Base-by-base conservation (phyloP, 2,888 invertebrate species). In the Rotaria macrura region DNA sequence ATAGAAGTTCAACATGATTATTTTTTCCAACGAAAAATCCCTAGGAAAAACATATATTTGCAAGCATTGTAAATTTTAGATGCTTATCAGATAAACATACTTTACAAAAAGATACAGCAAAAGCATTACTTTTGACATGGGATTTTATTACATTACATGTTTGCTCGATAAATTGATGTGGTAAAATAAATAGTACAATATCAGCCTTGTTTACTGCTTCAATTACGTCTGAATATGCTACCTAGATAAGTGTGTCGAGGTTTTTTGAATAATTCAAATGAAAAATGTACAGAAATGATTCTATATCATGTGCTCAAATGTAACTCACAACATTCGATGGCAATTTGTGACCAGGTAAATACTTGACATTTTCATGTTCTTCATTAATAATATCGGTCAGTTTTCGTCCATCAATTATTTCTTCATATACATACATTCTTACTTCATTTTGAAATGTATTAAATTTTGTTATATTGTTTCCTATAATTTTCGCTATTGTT, bases 301-400 rank as follows among this genome's bases (percentile, higher is more conserved):
- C 17, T 12, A 14, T 49, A 12, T 49, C 17, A 12, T 49, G 17
- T 5, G 17, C 14, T 12, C 14, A 47, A 83, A 29, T n/a, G 6
- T 20, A 25, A 49, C 96, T 93, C 93, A 97, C 97, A 49, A 49
- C 17, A 17, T 97, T 98, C 29, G 93, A 92, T 49, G 98, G 98
- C 86, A 99, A 91, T 91, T 94, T 95, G 90, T 96, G 95, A 55
- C 97, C 97, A 43, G 97, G 97, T 88, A 99, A 93, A 92, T 99
- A 99, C 92, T 99, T 99, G 10, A 97, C 94, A 92, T 99, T 99
- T 92, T 97, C 98, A 91, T 99, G 97, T 17, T 95, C 94, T 89
- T 94, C 94, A 92, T 99, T 99, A 89, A 99, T 99, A 88, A 97
- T 97, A 91, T 99, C 98, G 84, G 97, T 97, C 87, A 99, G 92